Evolutionary conservation across 2,888 invertebrate species (phyloP), one percentile per base, ranked within the genome.

Genomic region (Lottia scabra): DNA sequence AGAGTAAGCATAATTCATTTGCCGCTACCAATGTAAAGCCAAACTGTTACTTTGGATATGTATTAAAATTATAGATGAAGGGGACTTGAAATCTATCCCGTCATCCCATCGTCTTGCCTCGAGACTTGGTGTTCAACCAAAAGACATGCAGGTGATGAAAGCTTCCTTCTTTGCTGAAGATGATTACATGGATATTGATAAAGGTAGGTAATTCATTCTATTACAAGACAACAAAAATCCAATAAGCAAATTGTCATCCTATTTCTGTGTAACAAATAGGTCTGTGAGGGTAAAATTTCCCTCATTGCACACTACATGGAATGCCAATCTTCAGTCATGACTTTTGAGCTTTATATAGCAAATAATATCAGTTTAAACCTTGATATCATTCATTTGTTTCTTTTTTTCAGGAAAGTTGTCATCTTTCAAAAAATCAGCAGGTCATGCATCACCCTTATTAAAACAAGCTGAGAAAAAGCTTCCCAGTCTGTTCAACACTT

Each of bases 61-160:
- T 30, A 38, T 38, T 4, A 38, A 8, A 38, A 10, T 68, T 19
- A 5, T 30, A 72, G 77, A 70, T 62, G 72, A 77, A 16, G 69
- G 67, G 63, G 81, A 74, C 16, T 65, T 71, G 12, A 73, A 56
- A 56, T 56, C 56, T 56, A 23, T 56, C 19, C 82, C 84, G 10
- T 79, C 84, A 0, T 87, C 87, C 1, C 86, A 87, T 78, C 84
- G 83, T 63, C 78, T 88, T 10, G 88, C 88, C 10, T 73, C 77
- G 23, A 81, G 80, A 65, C 81, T 87, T 80, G 89, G 87, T 12
- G 85, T 89, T 8, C 84, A 83, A 72, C 83, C 87, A 3, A 80
- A 83, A 16, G 84, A 83, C 81, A 91, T 95, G 44, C 95, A 95
- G 83, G 90, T 95, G 0, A 95, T 95, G 95, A 95, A 95, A 87